Evolutionary conservation across 1,140 invertebrate genomes (phyloP), one percentile per base, ranked within the genome.

Genomic region (Cydia pomonella): DNA sequence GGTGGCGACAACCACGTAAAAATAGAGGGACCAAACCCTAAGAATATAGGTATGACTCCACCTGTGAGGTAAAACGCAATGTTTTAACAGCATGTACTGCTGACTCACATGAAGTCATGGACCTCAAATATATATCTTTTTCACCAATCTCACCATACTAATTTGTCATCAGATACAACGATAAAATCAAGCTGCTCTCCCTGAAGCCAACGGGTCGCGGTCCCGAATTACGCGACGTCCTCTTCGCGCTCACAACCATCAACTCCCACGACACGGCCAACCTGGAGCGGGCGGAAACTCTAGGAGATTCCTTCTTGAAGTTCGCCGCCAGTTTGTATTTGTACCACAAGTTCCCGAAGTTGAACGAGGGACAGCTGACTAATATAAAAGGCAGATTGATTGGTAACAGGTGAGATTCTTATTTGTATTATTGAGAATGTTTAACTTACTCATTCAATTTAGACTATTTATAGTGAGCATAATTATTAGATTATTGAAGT

Each of bases 241-340:
- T 95, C 44, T 88, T 95, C 73, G 97, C 97, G 0, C 84, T 98
- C 2, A 98, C 97, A 9, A 94, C 95, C 12, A 95, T 95, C 12
- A 90, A 94, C 64, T 95, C 96, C 0, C 94, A 95, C 76, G 98
- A 99, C 87, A 95, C 95, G 5, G 95, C 97, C 71, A 95, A 98
- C 87, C 93, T 98, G 77, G 98, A 99, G 88, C 93, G 97, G 4
- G 88, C 96, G 4, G 98, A 99, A 92, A 97, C 96, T 0, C 93
- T 99, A 18, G 98, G 98, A 0, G 98, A 99, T 92, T 96, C 97
- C 0, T 98, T 98, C 84, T 92, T 99, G 0, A 99, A 99, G 91
- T 96, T 97, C 79, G 95, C 95, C 3, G 92, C 94, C 12, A 96
- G 96, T 9, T 84, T 97, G 0, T 97, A 95, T 84, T 87, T 98